Evolutionary conservation across 1,140 invertebrate species (phyloP), one percentile per base, ranked within the genome.

Genomic region (Drosophila chauvacae): DNA sequence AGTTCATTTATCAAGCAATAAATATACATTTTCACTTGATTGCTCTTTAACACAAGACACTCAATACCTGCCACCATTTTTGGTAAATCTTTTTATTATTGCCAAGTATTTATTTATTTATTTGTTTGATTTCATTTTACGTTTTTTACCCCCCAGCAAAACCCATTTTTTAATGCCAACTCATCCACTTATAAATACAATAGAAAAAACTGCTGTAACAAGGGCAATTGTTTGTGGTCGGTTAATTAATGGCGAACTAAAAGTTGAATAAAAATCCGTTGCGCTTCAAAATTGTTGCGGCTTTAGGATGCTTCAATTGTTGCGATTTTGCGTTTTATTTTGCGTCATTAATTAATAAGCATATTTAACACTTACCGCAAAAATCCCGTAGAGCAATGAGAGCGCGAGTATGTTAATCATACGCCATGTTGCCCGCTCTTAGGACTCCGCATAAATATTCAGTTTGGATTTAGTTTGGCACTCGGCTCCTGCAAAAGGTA

Each of bases 331-430:
- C 7, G 26, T 33, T 48, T 48, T 64, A 50, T 30, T 74, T 65
- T 58, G 51, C 7, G 16, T 20, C 28, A 53, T 59, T 76, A 65
- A 76, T 76, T 76, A 58, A 66, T 76, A 76, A 75, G 28, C 23
- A 58, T 51, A 72, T 39, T 62, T 51, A 55, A 66, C 62, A 77
- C 82, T 86, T 76, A 87, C 82, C 82, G 72, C 74, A 71, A 81
- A 81, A 87, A 85, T 87, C 50, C 37, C 51, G 74, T 45, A 47
- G 57, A 48, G 61, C 35, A 47, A 23, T 55, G 14, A 23, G 23
- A 16, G 23, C 61, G 61, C 58, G 55, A 47, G 58, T 68, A 50
- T 64, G 79, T 82, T 87, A 82, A 79, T 76, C 75, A 87, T 81
- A 57, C 75, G 79, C 61, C 79, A 86, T 86, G 71, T 72, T 14